phyloP scores from a whole-genome alignment of 2,797 vertebrate genomes.

The Merluccius polli region DNA sequence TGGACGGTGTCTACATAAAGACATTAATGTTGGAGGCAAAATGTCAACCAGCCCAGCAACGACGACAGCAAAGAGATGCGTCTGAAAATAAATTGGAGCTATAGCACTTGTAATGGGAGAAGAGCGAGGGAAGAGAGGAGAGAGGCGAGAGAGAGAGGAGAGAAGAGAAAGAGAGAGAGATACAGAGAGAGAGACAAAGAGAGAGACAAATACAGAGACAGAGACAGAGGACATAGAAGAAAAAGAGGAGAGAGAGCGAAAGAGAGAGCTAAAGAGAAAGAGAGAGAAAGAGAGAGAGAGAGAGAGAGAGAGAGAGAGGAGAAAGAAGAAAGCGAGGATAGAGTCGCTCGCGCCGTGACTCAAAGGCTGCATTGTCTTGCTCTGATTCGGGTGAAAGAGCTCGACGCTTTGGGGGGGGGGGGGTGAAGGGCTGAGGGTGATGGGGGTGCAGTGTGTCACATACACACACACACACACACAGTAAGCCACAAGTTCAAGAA shows the following conservation, averaged over 20 bases:
- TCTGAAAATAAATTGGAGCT: neutral
- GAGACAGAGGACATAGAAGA: neutral
- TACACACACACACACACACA: constrained; percentile 11
- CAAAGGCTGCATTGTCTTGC: constrained; percentile 67
- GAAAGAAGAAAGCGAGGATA: constrained; percentile 1
- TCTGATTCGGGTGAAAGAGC: constrained; percentile 4
- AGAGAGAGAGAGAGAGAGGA: neutral
- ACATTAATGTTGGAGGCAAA: neutral
- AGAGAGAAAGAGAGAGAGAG: neutral
- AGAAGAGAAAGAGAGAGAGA: neutral
- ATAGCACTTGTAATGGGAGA: neutral
- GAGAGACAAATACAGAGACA: no score
- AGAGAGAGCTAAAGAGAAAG: neutral
- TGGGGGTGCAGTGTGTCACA: constrained; percentile 26
- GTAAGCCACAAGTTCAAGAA: constrained; percentile 15
- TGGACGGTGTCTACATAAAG: neutral
- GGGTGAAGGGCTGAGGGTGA: constrained; percentile 22
- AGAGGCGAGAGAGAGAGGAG: no score
- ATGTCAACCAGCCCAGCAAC: neutral
- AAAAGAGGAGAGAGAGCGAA: neutral
- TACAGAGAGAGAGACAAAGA: no score
- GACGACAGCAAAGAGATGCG: neutral
- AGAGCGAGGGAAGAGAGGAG: neutral
- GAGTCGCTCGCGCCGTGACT: constrained; percentile 46
- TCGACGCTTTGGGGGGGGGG: constrained; percentile 29